phyloP scores from a whole-genome alignment of 2,888 invertebrate species.

The Tiliacea citrago region DNA sequence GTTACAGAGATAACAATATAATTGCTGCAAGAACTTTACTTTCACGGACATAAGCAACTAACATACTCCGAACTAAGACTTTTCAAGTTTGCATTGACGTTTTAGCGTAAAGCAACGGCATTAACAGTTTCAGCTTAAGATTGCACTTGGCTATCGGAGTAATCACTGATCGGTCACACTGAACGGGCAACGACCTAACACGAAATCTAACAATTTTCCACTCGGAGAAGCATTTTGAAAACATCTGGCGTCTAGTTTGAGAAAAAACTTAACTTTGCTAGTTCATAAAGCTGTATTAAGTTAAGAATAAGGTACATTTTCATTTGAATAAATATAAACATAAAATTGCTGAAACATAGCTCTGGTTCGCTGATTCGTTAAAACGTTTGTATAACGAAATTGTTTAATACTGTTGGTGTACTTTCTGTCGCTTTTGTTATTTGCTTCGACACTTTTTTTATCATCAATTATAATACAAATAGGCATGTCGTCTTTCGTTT shows the following conservation, averaged over 20 bases:
- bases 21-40: constrained; percentile 52
- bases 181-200: constrained; percentile 83
- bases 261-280: constrained; percentile 60
- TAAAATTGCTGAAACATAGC: constrained; percentile 54
- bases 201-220: constrained; percentile 87
- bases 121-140: constrained; percentile 69
- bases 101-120: constrained; percentile 57
- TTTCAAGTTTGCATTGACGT: constrained; percentile 31
- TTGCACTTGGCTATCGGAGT: constrained; percentile 74
- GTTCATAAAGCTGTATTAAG: constrained; percentile 66
- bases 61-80: constrained; percentile 11
- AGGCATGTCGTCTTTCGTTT: constrained; percentile 27
- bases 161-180: constrained; percentile 82
- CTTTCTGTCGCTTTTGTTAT: constrained; percentile 72
- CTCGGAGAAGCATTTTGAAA: constrained; percentile 83
- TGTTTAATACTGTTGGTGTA: constrained; percentile 73
- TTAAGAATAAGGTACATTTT: constrained; percentile 68
- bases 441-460: constrained; percentile 46
- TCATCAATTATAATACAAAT: constrained; percentile 45
- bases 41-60: constrained; percentile 34
- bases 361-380: constrained; percentile 77
- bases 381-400: constrained; percentile 80
- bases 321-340: constrained; percentile 26
- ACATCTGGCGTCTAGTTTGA: constrained; percentile 78
- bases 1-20: constrained; percentile 49